Evolutionary conservation across 2,113 vertebrate genomes (phyloP), one percentile per base, ranked within the genome.

Genomic region (Dermatemys mawii): DNA sequence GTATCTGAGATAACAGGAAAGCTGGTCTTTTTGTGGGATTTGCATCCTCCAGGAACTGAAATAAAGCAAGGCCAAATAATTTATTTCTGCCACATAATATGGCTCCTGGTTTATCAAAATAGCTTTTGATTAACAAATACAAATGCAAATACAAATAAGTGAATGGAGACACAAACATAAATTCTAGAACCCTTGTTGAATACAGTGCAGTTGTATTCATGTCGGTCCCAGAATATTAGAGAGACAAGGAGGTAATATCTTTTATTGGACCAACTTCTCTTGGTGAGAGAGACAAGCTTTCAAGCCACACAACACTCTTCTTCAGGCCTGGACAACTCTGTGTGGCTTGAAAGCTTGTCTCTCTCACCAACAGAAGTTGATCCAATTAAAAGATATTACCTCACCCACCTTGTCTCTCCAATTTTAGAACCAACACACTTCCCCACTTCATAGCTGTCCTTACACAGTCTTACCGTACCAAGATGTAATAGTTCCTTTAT

Each of bases 21-120:
- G 4, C 4, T 55, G 2, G 17, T 2, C 1, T 87, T 89, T 95
- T 84, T 91, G 81, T 78, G 50, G 44, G 11, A 92, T 92, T 94
- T 8, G 27, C 32, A 21, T 48, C 7, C 92, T 95, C 55, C 63
- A 63, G 78, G 22, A 76, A 44, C 35, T 41, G 70, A 87, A 89
- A 93, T 91, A 83, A 50, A 89, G 24, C 9, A 90, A 0, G 49
- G 38, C 22, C 38, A 90, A 95, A 79, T 41, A 1, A 38, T 93
- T 73, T 87, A 41, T 88, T 89, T 92, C 70, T 83, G 4, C 46
- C 84, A 6, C 38, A 83, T 48, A 55, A 90, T 85, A 41, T 92
- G 22, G 2, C 93, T 24, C 35, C 46, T 76, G 22, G 51, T 2
- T 26, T 94, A 44, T 63, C 17, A 82, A 46, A 87, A 81, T 12